Percentiles rank a stretch among this genome's conserved stretches.
Conservation (phyloP, 2,113 vertebrate species). For the Fulmarus glacialis region DNA sequence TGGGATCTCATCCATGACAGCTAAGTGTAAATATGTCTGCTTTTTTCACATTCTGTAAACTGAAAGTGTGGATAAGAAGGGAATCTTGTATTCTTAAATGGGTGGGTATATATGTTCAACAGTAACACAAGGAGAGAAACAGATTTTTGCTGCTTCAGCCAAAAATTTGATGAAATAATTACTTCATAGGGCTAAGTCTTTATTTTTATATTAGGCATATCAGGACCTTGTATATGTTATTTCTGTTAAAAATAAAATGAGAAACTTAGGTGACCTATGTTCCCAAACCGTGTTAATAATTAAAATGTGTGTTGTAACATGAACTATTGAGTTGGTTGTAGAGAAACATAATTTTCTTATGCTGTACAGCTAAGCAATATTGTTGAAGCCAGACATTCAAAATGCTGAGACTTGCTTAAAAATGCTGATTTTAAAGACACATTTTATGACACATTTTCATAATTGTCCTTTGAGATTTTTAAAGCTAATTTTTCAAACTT, state of each 20-base stretch:
- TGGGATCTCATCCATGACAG: not conserved
- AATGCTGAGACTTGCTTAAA: constrained; percentile 26
- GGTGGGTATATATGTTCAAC: accelerated
- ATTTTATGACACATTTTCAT: not conserved
- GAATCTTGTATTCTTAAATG: not conserved
- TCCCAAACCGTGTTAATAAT: not conserved
- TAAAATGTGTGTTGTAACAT: constrained; percentile 4
- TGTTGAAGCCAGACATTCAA: not conserved
- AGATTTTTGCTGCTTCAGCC: not conserved
- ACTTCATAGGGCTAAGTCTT: not conserved
- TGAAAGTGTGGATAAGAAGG: accelerated
- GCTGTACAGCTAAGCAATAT: not conserved
- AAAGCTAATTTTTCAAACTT: not conserved
- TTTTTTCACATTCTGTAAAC: accelerated
- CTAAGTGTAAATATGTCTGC: accelerated
- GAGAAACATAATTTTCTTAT: not conserved
- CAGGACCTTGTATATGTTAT: not conserved
- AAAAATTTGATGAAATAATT: not conserved
- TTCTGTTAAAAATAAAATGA: not conserved
- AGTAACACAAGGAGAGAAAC: not conserved
- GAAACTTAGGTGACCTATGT: not conserved
- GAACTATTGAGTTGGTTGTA: not conserved
- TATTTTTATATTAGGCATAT: not conserved
- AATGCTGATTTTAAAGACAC: not conserved
- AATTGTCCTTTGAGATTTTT: not conserved